phyloP scores from a whole-genome alignment of 2,797 vertebrate genomes.

The Peromyscus aztecus region DNA sequence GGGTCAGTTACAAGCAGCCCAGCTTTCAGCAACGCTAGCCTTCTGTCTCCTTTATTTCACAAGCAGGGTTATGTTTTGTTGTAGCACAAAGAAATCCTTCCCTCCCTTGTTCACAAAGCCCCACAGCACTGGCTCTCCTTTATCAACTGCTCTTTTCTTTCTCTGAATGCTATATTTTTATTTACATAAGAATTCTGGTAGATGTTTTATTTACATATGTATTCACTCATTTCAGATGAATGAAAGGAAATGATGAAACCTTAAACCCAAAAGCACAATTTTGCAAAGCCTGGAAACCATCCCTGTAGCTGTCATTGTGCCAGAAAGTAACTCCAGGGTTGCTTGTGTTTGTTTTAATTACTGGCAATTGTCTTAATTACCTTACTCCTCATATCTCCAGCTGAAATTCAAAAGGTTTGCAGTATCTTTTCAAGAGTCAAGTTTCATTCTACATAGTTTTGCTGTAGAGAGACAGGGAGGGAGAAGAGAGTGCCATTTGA shows the following conservation, averaged over 20 bases:
- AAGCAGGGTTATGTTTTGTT: conserved; percentile 87
- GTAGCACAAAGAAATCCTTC: conserved; percentile 88
- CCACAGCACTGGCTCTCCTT: conserved; percentile 81
- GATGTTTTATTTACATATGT: conserved; percentile 87
- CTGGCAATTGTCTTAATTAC: conserved; percentile 60
- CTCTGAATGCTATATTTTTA: conserved; percentile 84
- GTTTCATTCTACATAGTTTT: conserved; percentile 42
- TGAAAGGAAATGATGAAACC: conserved; percentile 64
- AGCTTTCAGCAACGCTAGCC: conserved; percentile 86
- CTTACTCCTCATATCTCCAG: neutral
- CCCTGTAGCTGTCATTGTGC: conserved; percentile 24
- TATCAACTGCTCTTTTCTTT: conserved; percentile 88
- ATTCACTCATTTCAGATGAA: conserved; percentile 77
- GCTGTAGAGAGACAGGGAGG: conserved; percentile 34
- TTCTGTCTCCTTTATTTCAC: conserved; percentile 88
- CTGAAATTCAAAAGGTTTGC: conserved; percentile 42
- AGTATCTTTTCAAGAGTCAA: conserved; percentile 33
- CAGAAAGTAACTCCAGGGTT: conserved; percentile 67
- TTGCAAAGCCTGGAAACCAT: conserved; percentile 52
- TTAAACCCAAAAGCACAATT: conserved; percentile 71
- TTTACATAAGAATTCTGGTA: conserved; percentile 86
- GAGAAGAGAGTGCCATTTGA: neutral
- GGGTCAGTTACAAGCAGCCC: conserved; percentile 85
- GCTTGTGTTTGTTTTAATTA: conserved; percentile 69
- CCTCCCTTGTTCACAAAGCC: conserved; percentile 86